Evolutionary conservation across 1,140 invertebrate genomes (phyloP).

Genomic region (Danaus plexippus): DNA sequence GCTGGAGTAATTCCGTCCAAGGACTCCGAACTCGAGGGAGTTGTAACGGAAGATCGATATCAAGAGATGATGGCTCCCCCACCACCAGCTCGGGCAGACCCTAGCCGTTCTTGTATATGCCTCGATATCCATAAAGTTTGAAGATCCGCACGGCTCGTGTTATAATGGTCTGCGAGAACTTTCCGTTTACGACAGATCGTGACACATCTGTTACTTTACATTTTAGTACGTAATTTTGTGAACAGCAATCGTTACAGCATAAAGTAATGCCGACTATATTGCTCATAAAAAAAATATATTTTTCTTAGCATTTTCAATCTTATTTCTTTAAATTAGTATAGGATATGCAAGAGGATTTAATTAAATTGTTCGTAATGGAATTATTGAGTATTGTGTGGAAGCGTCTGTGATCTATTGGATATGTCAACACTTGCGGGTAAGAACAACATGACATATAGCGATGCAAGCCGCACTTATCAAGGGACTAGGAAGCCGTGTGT

Average conservation of each 20-base stretch:
- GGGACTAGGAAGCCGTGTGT: too few relatives aligned
- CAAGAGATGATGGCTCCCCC: constrained; percentile 42
- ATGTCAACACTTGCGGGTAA: too few relatives aligned
- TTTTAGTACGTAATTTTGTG: constrained; percentile 28
- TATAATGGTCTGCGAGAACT: constrained; percentile 19
- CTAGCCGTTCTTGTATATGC: constrained; percentile 32
- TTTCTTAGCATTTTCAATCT: too few relatives aligned
- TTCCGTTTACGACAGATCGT: constrained; percentile 29
- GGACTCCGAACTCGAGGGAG: constrained; percentile 56
- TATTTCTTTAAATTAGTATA: too few relatives aligned
- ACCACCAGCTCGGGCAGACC: constrained; percentile 38
- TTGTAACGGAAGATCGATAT: constrained; percentile 60
- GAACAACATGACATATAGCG: too few relatives aligned
- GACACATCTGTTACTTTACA: constrained; percentile 33
- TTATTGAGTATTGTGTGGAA: too few relatives aligned
- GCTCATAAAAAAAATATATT: too few relatives aligned
- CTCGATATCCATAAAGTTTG: constrained; percentile 20
- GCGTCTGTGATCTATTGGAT: too few relatives aligned
- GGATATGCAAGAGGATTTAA: too few relatives aligned
- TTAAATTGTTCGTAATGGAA: too few relatives aligned
- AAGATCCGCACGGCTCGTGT: constrained; percentile 22
- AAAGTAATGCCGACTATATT: constrained; percentile 2
- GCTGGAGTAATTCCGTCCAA: constrained; percentile 51
- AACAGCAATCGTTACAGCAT: constrained; percentile 20
- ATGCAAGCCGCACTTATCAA: too few relatives aligned